Evolutionary conservation across 2,888 invertebrate genomes (phyloP).

Genomic region (Drosophila nr. fundita): DNA sequence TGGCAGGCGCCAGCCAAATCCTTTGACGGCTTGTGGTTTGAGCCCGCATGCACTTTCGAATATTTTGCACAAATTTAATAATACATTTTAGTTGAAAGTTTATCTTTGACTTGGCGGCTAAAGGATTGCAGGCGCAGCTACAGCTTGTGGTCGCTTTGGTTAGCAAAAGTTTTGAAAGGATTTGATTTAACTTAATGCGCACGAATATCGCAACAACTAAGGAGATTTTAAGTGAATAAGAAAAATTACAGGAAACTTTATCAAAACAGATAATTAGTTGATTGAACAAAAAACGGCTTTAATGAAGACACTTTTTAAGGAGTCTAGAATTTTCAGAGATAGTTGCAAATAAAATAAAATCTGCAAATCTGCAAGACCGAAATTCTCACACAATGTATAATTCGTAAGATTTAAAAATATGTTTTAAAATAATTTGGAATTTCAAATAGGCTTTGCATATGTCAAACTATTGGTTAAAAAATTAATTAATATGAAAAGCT

Average conservation of each 20-base stretch:
- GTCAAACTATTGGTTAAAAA: neutral
- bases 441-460: neutral
- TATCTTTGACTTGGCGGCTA: conserved; percentile 60
- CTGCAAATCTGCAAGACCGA: neutral
- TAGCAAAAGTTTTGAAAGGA: conserved; percentile 26
- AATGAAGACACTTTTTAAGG: neutral
- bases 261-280: neutral
- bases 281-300: neutral
- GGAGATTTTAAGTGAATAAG: neutral
- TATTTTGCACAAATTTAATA: conserved; percentile 72
- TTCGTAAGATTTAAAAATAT: neutral
- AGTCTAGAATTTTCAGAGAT: neutral
- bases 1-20: conserved; percentile 44
- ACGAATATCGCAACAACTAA: conserved; percentile 18
- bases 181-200: conserved; percentile 29
- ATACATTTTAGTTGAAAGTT: conserved; percentile 73
- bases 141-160: conserved; percentile 40
- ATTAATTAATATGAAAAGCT: neutral
- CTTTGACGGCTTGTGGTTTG: conserved; percentile 28
- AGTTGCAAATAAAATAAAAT: neutral
- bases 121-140: conserved; percentile 11
- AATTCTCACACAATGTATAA: neutral
- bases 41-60: conserved; percentile 36
- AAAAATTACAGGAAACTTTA: neutral
- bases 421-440: neutral